Conservation (phyloP, 1,140 invertebrate species). For the Bombus waltoni region DNA sequence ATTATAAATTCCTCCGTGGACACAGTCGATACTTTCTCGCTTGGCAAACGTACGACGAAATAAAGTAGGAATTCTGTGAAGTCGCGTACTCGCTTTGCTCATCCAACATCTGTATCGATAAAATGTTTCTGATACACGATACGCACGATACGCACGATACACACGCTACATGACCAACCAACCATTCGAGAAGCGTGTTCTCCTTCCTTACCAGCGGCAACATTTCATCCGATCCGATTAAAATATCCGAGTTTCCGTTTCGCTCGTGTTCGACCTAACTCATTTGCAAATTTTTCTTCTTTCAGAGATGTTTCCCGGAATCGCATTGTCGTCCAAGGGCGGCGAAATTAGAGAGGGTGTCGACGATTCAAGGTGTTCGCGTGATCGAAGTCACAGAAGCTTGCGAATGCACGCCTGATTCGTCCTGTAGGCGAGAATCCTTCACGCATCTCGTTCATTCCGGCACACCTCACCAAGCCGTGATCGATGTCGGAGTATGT, state of each 20-base stretch:
- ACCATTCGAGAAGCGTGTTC: not conserved
- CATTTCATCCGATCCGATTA: not conserved
- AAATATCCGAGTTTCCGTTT: not conserved
- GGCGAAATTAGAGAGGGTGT: conserved; percentile 79
- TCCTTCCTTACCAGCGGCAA: not conserved
- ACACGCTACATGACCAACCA: not conserved
- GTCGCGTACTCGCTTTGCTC: not conserved
- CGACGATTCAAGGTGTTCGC: conserved; percentile 80
- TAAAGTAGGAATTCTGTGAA: conserved; percentile 26
- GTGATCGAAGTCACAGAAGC: conserved; percentile 80
- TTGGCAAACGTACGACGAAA: not conserved
- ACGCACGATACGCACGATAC: too few species aligned
- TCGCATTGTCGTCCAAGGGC: conserved; percentile 76
- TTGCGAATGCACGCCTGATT: conserved; percentile 79
- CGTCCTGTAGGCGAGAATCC: conserved; percentile 77
- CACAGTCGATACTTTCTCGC: not conserved
- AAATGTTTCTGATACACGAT: not conserved
- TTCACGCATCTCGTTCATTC: conserved; percentile 79
- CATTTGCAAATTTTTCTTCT: not conserved
- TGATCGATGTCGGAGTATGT: conserved; percentile 82
- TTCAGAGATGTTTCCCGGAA: conserved; percentile 77
- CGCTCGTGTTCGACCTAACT: not conserved
- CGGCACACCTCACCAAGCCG: conserved; percentile 81
- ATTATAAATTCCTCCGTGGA: conserved; percentile 23
- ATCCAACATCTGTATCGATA: conserved; percentile 23